Conservation (phyloP, 2,113 vertebrate species). For the Datnioides undecimradiatus region DNA sequence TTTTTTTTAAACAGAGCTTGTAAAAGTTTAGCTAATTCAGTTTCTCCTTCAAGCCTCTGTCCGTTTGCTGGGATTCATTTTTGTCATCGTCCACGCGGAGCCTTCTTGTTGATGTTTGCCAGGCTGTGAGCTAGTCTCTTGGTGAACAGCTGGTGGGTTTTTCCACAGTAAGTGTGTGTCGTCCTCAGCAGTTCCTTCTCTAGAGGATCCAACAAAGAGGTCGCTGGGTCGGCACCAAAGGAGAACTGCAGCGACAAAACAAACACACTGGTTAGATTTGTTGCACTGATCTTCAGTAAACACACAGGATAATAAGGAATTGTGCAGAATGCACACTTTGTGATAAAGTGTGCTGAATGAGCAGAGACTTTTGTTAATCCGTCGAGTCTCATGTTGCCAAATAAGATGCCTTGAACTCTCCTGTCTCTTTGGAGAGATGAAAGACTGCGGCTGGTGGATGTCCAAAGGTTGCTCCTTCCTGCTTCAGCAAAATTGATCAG, state of each 20-base stretch:
- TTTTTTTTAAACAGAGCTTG: neutral
- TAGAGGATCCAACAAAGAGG: conserved; percentile 87
- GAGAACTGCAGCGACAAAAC: conserved; percentile 82
- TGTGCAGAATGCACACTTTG: no score
- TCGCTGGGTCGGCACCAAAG: conserved; percentile 87
- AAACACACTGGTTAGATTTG: neutral
- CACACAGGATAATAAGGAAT: neutral
- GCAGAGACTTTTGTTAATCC: neutral
- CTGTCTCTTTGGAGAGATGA: conserved; percentile 14
- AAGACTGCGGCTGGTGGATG: conserved; percentile 3
- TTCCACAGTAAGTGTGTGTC: conserved; percentile 92
- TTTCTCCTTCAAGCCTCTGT: neutral
- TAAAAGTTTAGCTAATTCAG: neutral
- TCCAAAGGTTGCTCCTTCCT: neutral
- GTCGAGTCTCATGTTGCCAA: neutral
- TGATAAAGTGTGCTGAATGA: no score
- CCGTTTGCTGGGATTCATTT: neutral
- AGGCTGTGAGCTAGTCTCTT: conserved; percentile 88
- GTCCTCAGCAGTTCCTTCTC: conserved; percentile 88
- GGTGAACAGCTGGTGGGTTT: conserved; percentile 87
- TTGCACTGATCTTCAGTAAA: neutral
- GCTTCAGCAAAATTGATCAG: conserved; percentile 28
- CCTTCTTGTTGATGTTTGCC: conserved; percentile 52
- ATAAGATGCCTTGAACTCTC: neutral
- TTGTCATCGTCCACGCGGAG: conserved; percentile 1